phyloP scores from a whole-genome alignment of 2,113 vertebrate genomes.

The Sapayoa aenigma region DNA sequence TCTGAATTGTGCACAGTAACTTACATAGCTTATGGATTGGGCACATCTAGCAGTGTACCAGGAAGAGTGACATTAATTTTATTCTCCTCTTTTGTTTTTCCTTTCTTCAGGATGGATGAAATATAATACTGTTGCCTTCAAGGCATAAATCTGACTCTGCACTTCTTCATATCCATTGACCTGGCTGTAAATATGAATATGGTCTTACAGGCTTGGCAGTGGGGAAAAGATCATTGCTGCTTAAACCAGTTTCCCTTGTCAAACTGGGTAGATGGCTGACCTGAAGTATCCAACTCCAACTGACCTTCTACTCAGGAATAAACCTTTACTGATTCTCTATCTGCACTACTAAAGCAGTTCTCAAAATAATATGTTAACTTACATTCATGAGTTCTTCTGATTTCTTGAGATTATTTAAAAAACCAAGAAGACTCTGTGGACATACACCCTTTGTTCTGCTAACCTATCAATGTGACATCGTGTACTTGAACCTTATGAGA shows the following conservation, averaged over 20 bases:
- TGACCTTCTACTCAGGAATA: not conserved
- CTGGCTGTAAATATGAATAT: not conserved
- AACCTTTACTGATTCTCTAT: not conserved
- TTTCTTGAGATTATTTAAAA: not conserved
- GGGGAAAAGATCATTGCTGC: not conserved
- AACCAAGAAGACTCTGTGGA: not conserved
- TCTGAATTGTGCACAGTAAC: not conserved
- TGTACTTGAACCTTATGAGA: not conserved
- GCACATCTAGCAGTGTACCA: not conserved
- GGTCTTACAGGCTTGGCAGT: not conserved
- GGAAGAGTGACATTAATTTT: not conserved
- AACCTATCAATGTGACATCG: not conserved
- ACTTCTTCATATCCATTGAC: not conserved
- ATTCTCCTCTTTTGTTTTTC: not conserved
- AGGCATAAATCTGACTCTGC: not conserved
- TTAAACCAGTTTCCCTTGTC: not conserved
- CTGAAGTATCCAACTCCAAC: not conserved
- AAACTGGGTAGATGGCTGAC: not conserved
- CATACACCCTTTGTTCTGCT: not conserved
- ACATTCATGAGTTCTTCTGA: not conserved
- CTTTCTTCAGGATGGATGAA: not conserved
- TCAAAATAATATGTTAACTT: not conserved
- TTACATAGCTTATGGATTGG: not conserved
- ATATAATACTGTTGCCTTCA: not conserved
- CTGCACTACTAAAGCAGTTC: not conserved